Percentiles rank a stretch among this genome's conserved stretches.
phyloP scores from a whole-genome alignment of 35 echinoderm and acorn worm species.

The Eucidaris tribuloides region DNA sequence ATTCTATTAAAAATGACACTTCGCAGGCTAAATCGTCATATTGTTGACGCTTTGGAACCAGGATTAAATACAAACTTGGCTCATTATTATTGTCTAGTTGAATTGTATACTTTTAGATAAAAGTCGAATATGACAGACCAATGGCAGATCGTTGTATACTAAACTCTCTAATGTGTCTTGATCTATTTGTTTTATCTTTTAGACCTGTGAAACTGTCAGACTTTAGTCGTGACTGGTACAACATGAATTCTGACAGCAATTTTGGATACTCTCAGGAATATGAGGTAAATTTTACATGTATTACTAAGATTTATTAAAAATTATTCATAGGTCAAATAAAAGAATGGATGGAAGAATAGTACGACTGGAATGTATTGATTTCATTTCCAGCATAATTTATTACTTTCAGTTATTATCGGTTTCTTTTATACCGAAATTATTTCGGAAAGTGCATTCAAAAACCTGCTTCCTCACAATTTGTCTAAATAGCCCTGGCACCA shows the following conservation, averaged over 20 bases:
- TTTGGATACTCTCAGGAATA: conserved; percentile 94
- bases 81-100: not conserved
- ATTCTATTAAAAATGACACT: not conserved
- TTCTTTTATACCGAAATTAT: not conserved
- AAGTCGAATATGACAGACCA: not conserved
- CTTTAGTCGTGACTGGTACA: conserved; percentile 80
- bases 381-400: not conserved
- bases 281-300: conserved; percentile 50
- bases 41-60: not conserved
- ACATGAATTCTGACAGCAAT: conserved; percentile 84
- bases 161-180: not conserved
- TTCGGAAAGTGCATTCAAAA: not conserved
- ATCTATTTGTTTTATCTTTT: not conserved
- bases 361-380: not conserved
- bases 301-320: not conserved
- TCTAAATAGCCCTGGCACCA: too few relatives aligned
- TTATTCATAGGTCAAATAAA: not conserved
- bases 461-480: too few relatives aligned
- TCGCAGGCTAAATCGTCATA: not conserved
- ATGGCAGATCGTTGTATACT: not conserved
- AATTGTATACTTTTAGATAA: not conserved
- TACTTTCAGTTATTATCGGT: not conserved
- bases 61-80: not conserved
- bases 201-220: conserved; percentile 68
- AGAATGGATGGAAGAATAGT: not conserved